phyloP scores from a whole-genome alignment of 2,888 invertebrate species.

The Vannuccia rotundouncinata region DNA sequence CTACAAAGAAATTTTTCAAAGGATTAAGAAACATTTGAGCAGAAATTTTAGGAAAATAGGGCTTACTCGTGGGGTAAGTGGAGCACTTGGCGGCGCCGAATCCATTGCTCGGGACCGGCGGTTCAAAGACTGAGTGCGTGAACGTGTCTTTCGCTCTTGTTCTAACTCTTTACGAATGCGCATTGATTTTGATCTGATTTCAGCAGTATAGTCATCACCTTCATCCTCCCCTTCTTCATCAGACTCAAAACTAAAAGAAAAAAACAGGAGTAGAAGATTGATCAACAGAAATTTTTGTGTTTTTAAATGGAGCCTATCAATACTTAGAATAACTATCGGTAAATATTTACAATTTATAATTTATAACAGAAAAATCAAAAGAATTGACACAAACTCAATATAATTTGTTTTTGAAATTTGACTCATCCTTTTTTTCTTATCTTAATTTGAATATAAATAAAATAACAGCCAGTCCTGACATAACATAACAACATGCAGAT shows the following conservation, averaged over 20 bases:
- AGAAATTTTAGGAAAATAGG: too few species aligned
- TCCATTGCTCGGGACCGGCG: neutral
- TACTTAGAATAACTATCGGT: too few species aligned
- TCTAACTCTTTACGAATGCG: slow-evolving; percentile 48
- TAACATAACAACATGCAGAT: neutral
- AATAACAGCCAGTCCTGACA: neutral
- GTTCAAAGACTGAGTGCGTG: slow-evolving; percentile 10
- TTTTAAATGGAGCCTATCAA: too few species aligned
- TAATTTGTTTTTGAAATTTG: neutral
- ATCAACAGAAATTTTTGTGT: too few species aligned
- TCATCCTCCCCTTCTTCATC: neutral
- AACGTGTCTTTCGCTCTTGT: slow-evolving; percentile 43
- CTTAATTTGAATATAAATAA: neutral
- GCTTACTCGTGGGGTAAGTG: slow-evolving; percentile 5
- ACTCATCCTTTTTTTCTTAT: neutral
- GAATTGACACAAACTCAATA: too few species aligned
- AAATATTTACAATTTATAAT: too few species aligned
- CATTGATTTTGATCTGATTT: slow-evolving; percentile 46
- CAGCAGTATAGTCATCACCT: slow-evolving; percentile 34
- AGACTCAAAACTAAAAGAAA: neutral
- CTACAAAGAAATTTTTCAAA: slow-evolving; percentile 12
- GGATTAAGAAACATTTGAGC: neutral
- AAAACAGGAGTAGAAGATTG: too few species aligned
- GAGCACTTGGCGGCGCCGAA: neutral
- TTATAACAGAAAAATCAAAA: too few species aligned